These are phyloP conservation scores for Orchestes rusci DNA, from an alignment of 2,888 invertebrate species.

Conservation along the genomic window DNA sequence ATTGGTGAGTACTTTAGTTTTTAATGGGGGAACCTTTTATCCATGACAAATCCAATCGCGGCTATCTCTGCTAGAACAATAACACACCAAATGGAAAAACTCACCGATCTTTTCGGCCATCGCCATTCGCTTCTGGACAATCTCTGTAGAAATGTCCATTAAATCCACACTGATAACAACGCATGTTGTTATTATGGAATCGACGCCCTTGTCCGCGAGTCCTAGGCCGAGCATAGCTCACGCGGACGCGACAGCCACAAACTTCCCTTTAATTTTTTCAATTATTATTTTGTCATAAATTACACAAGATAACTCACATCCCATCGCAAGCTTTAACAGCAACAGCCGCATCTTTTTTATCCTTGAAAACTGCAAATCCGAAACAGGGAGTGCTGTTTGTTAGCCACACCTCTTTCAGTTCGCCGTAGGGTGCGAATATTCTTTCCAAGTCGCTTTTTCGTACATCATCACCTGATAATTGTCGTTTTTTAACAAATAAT, in stretches of 20 bases:
- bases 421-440: slow-evolving; percentile 49
- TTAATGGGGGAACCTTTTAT: too few relatives aligned
- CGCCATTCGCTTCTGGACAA: slow-evolving; percentile 45
- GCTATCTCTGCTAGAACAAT: too few relatives aligned
- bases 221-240: slow-evolving; percentile 49
- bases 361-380: slow-evolving; percentile 53
- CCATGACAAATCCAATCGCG: too few relatives aligned
- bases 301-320: too few relatives aligned
- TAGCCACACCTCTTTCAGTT: slow-evolving; percentile 51
- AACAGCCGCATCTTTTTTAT: slow-evolving; percentile 48
- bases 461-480: slow-evolving; percentile 43
- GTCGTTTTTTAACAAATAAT: background rate
- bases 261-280: slow-evolving; percentile 41
- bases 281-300: background rate
- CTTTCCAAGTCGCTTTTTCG: slow-evolving; percentile 49
- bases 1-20: too few relatives aligned
- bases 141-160: slow-evolving; percentile 53
- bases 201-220: slow-evolving; percentile 45
- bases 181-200: slow-evolving; percentile 50
- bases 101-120: slow-evolving; percentile 33
- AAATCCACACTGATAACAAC: slow-evolving; percentile 54
- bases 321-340: slow-evolving; percentile 46
- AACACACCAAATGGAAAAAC: too few relatives aligned
- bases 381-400: slow-evolving; percentile 54
- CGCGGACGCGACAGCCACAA: slow-evolving; percentile 47